phyloP scores from a whole-genome alignment of 2,113 vertebrate species.

The Tyrannus savana region DNA sequence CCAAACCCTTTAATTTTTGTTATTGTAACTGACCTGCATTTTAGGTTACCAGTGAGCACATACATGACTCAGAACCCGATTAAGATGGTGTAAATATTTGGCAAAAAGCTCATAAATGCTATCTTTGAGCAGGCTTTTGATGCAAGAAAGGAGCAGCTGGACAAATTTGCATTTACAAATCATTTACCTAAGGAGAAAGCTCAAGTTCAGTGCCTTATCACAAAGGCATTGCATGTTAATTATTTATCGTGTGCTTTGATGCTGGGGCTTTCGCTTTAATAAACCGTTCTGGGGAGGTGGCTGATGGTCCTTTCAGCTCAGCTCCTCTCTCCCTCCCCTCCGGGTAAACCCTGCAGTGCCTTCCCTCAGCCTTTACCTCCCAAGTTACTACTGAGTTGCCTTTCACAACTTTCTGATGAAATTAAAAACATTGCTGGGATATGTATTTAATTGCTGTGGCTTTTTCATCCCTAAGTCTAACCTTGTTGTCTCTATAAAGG shows the following conservation, averaged over 20 bases:
- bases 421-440: not conserved
- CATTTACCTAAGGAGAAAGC: not conserved
- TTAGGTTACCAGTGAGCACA: not conserved
- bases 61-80: not conserved
- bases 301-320: not conserved
- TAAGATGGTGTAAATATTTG: not conserved
- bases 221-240: not conserved
- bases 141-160: not conserved
- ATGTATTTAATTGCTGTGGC: not conserved
- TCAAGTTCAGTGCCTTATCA: not conserved
- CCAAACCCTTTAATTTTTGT: not conserved
- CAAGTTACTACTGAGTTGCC: not conserved
- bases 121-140: not conserved
- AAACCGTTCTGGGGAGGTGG: not conserved
- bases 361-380: not conserved
- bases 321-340: not conserved
- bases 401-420: not conserved
- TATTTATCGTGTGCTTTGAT: accelerated
- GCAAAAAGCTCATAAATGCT: not conserved
- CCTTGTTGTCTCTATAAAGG: not conserved
- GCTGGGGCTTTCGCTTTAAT: not conserved
- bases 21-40: not conserved
- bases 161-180: not conserved
- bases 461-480: not conserved
- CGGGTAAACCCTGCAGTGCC: not conserved